Conservation (phyloP, 2,888 invertebrate species). For the Oligia fasciuncula region DNA sequence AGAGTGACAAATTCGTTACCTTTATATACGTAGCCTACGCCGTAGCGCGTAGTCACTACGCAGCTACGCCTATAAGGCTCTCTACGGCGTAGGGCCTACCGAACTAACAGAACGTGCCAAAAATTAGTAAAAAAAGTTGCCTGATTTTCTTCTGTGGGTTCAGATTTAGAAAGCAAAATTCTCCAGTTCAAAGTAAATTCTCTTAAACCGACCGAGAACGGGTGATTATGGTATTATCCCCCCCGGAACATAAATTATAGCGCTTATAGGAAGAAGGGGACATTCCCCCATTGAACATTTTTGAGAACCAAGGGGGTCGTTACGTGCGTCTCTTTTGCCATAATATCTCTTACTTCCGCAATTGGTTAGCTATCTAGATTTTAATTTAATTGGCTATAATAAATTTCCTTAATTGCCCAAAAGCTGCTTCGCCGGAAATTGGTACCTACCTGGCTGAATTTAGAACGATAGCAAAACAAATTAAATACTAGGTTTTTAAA, state of each 20-base stretch:
- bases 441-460: constrained; percentile 26
- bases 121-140: neutral
- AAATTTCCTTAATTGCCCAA: constrained; percentile 54
- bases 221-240: constrained; percentile 54
- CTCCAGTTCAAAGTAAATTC: constrained; percentile 15
- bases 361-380: constrained; percentile 55
- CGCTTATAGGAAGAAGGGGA: constrained; percentile 33
- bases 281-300: constrained; percentile 40
- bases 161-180: constrained; percentile 22
- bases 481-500: constrained; percentile 8
- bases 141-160: neutral
- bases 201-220: constrained; percentile 26
- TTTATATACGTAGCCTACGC: too few relatives aligned
- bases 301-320: constrained; percentile 39
- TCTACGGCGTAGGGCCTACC: neutral
- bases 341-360: constrained; percentile 46
- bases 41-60: neutral
- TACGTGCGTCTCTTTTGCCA: constrained; percentile 16
- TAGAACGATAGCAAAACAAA: constrained; percentile 28
- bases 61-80: neutral
- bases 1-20: neutral
- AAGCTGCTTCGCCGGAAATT: constrained; percentile 53
- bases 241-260: constrained; percentile 45
- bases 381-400: constrained; percentile 56
- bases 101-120: neutral